phyloP scores from a whole-genome alignment of 2,888 invertebrate genomes.

The Automeris io region DNA sequence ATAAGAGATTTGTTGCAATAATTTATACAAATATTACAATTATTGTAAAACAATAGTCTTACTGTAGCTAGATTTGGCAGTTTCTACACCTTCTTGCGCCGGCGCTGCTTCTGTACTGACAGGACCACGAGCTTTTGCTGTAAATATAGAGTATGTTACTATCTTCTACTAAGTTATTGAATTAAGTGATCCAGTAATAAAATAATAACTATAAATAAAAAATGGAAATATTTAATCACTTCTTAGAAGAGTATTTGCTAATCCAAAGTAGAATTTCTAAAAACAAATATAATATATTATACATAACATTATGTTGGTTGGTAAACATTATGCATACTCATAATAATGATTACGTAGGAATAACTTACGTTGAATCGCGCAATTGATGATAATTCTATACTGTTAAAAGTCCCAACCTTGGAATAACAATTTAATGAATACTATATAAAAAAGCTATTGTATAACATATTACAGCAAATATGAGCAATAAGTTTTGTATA shows the following conservation, averaged over 20 bases:
- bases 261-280: too few species aligned
- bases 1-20: too few species aligned
- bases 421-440: background rate
- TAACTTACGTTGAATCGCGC: background rate
- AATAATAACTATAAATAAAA: too few species aligned
- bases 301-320: background rate
- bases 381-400: background rate
- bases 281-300: too few species aligned
- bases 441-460: too few species aligned
- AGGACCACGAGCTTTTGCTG: constrained; percentile 54
- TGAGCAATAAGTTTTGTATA: too few species aligned
- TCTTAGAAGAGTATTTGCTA: too few species aligned
- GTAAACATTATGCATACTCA: background rate
- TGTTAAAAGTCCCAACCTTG: background rate
- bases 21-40: too few species aligned
- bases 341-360: background rate
- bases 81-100: constrained; percentile 40
- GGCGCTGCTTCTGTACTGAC: constrained; percentile 32
- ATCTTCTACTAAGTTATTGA: background rate
- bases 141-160: constrained; percentile 17
- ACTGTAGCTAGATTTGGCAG: constrained; percentile 57
- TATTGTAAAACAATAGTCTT: too few species aligned
- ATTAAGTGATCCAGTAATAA: too few species aligned
- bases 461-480: too few species aligned
- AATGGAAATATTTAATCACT: too few species aligned